Percentiles rank a stretch among this genome's conserved stretches.
phyloP scores from a whole-genome alignment of 2,888 invertebrate species.

The Hemistola chrysoprasaria region DNA sequence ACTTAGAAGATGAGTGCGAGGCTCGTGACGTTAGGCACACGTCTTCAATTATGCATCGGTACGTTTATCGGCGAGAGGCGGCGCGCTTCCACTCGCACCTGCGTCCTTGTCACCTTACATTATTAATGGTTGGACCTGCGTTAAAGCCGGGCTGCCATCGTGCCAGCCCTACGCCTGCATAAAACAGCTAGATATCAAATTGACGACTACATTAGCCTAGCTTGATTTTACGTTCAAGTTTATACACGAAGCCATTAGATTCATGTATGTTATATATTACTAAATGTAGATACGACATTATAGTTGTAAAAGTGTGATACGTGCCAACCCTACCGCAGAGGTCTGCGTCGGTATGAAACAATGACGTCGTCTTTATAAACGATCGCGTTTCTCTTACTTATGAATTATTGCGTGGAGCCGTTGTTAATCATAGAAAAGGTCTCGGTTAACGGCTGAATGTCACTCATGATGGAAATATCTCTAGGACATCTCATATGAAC shows the following conservation, averaged over 20 bases:
- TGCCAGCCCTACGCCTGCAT: constrained; percentile 13
- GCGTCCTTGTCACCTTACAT: constrained; percentile 73
- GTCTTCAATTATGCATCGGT: constrained; percentile 75
- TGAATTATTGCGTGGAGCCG: constrained; percentile 41
- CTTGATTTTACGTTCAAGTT: background rate
- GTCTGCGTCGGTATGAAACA: constrained; percentile 42
- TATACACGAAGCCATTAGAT: too few relatives aligned
- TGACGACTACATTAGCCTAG: constrained; percentile 7
- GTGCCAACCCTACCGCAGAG: constrained; percentile 25
- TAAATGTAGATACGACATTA: too few relatives aligned
- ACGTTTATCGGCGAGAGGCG: constrained; percentile 65
- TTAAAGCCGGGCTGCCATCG: constrained; percentile 17
- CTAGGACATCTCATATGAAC: constrained; percentile 7
- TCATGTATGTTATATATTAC: too few relatives aligned
- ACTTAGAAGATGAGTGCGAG: constrained; percentile 24
- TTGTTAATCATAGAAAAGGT: constrained; percentile 31
- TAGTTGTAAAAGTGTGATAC: background rate
- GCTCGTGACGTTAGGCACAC: constrained; percentile 52
- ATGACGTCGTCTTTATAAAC: constrained; percentile 48
- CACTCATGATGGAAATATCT: constrained; percentile 21
- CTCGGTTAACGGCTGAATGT: constrained; percentile 17
- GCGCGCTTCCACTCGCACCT: constrained; percentile 57
- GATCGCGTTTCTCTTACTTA: constrained; percentile 45
- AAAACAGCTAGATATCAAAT: constrained; percentile 10
- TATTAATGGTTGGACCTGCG: constrained; percentile 62